Conservation (phyloP, 2,888 invertebrate genomes). For the Machimus atricapillus region DNA sequence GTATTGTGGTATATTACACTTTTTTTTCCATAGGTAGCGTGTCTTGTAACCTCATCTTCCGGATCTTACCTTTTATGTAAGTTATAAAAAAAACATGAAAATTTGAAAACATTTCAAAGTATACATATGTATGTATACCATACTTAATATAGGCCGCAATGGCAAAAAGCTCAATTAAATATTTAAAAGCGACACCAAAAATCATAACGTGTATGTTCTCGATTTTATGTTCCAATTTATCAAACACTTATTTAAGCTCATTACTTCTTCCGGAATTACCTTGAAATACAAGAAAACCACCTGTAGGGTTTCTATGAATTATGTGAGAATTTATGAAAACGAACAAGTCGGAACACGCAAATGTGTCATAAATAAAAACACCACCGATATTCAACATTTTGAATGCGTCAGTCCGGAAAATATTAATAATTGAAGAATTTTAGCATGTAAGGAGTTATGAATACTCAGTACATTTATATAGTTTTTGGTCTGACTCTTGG, state of each 20-base stretch:
- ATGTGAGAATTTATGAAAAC: slow-evolving; percentile 27
- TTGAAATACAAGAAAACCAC: background rate
- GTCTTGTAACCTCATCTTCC: no score
- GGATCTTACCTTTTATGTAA: no score
- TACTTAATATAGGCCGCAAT: background rate
- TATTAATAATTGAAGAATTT: background rate
- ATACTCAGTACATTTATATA: background rate
- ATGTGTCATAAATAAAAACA: slow-evolving; percentile 20
- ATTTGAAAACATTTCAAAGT: no score
- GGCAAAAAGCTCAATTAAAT: background rate
- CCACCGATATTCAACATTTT: background rate
- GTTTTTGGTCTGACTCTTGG: background rate
- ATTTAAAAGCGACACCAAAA: background rate
- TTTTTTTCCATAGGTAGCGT: no score
- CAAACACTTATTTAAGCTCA: slow-evolving; percentile 1
- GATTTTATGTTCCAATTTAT: background rate
- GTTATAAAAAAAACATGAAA: no score
- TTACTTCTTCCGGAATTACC: slow-evolving; percentile 10
- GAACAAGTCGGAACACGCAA: slow-evolving; percentile 7
- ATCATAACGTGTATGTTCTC: background rate
- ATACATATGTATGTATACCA: no score
- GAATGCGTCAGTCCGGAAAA: background rate
- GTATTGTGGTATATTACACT: no score
- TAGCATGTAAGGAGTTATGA: background rate
- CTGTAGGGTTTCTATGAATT: slow-evolving; percentile 16